Base-by-base conservation (phyloP, 2,797 vertebrate species). In the Peromyscus aztecus region DNA sequence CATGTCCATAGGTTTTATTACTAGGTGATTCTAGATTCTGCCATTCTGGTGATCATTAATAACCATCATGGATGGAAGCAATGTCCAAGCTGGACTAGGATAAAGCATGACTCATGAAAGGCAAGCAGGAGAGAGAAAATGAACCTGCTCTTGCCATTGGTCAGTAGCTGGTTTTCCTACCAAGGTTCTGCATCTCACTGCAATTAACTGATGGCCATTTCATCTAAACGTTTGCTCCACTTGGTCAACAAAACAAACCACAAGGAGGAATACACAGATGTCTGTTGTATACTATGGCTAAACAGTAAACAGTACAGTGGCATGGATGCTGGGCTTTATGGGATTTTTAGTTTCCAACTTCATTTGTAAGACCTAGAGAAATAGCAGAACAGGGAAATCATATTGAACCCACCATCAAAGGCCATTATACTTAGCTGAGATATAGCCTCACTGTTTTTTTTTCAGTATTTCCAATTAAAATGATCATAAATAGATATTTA, bases 331-430 rank as follows among this genome's bases (percentile, higher is more conserved):
- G 6, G 86, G 0, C 2, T 84, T 29, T 46, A 0, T 21, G 19
- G 55, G 10, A 3, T 85, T 95, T 55, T 91, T 95, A 16, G 4
- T 77, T 92, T 90, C 57, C 65, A 49, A 46, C 4, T 55, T 96
- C 65, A 57, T 4, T 9, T 59, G 0, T 14, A 9, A 71, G 43
- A 17, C 6, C 29, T 34, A n/a, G 14, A 40, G 63, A 80, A 93
- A 76, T n/a, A 67, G 3, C n/a, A 67, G 3, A 90, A 67, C 9
- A 63, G 23, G 7, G n/a, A 43, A 40, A 3, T 84, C 52, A 65
- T 69, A 10, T 59, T 29, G 4, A 8, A 24, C 1, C 14, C 19
- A 87, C 5, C 6, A 59, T 7, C 8, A 78, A 46, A 91, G 52
- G 57, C 31, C 16, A 65, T 10, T 31, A 82, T 13, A 57, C 24